phyloP scores from a whole-genome alignment of 2,888 invertebrate species.

The Drosophila austrosaltans region DNA sequence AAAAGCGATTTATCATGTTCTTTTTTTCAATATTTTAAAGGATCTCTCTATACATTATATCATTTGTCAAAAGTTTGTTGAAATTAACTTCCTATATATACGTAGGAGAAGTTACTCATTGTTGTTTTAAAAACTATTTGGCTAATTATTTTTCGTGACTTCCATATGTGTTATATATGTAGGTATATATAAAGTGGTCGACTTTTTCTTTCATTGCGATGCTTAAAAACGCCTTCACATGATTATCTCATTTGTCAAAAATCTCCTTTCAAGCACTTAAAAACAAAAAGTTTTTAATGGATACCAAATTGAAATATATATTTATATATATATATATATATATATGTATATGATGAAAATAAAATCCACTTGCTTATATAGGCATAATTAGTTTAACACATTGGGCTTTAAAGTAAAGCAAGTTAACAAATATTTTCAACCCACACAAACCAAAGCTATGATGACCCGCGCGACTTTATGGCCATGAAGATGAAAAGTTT shows the following conservation, averaged over 20 bases:
- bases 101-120: too few relatives aligned
- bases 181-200: not conserved
- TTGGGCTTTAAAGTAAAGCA: slow-evolving; percentile 32
- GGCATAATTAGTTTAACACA: slow-evolving; percentile 66
- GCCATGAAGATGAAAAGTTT: slow-evolving; percentile 37
- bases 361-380: slow-evolving; percentile 40
- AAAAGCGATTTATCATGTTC: too few relatives aligned
- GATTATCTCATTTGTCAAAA: slow-evolving; percentile 25
- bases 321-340: too few relatives aligned
- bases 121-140: not conserved
- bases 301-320: slow-evolving; percentile 47
- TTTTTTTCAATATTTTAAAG: too few relatives aligned
- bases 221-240: slow-evolving; percentile 19
- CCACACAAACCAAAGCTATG: slow-evolving; percentile 43
- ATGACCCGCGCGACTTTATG: slow-evolving; percentile 16
- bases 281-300: slow-evolving; percentile 50
- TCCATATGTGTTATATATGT: not conserved
- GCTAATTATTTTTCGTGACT: slow-evolving; percentile 6
- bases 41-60: too few relatives aligned
- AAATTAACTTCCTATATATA: too few relatives aligned
- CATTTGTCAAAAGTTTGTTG: too few relatives aligned
- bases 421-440: slow-evolving; percentile 23
- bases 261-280: slow-evolving; percentile 26
- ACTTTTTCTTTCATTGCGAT: slow-evolving; percentile 14
- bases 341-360: slow-evolving; percentile 1